Percentiles rank a stretch among this genome's conserved stretches.
These are phyloP conservation scores for Dicyrtomina minuta DNA, from an alignment of 2,888 invertebrate genomes.

Conservation along the genomic window DNA sequence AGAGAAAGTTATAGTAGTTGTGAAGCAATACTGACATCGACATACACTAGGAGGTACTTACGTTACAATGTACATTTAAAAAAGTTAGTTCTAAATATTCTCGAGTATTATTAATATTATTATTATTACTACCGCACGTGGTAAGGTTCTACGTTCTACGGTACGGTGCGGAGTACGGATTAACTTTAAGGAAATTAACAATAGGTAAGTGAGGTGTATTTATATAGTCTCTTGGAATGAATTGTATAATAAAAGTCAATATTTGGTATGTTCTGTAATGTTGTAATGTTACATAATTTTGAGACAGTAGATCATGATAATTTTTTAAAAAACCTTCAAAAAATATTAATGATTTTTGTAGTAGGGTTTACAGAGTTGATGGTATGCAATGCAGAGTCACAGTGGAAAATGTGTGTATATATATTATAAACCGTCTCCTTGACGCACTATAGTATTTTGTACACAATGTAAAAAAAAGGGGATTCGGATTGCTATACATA, in stretches of 20 bases:
- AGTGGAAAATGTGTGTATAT: too few species aligned
- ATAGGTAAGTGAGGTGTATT: too few species aligned
- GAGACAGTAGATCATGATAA: not conserved
- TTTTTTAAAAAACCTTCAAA: too few species aligned
- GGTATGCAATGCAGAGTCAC: not conserved
- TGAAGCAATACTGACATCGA: slow-evolving; percentile 15
- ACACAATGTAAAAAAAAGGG: slow-evolving; percentile 4
- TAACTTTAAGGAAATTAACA: too few species aligned
- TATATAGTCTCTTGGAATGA: not conserved
- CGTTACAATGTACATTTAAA: not conserved
- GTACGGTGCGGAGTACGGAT: too few species aligned
- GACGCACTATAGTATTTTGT: not conserved
- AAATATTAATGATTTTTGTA: not conserved
- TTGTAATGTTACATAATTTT: not conserved
- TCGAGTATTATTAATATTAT: too few species aligned
- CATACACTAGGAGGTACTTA: not conserved
- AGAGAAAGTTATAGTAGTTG: too few species aligned
- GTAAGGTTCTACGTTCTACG: too few species aligned
- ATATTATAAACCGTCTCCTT: too few species aligned
- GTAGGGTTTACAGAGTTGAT: slow-evolving; percentile 4
- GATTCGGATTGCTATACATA: not conserved
- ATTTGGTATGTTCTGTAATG: not conserved
- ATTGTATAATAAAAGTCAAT: not conserved
- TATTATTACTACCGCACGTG: not conserved
- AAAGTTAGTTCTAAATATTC: too few species aligned